Evolutionary conservation across 2,797 vertebrate species (phyloP).

Genomic region (Myotis planiceps): DNA sequence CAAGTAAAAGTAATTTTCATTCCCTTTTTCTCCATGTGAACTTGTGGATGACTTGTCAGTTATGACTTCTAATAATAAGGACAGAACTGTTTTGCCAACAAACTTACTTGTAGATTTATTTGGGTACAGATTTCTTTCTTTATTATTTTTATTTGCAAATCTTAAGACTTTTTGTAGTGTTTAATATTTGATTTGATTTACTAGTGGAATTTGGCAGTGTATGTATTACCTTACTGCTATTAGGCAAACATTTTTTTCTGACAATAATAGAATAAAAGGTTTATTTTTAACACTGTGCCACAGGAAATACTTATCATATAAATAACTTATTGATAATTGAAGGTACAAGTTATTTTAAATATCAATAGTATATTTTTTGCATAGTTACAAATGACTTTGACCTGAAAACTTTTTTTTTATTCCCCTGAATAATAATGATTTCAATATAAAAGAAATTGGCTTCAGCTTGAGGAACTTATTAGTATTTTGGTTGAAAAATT

Average conservation of each 20-base stretch:
- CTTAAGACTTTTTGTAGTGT: background rate
- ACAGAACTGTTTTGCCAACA: background rate
- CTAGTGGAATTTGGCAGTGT: background rate
- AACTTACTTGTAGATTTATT: slow-evolving; percentile 17
- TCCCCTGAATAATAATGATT: background rate
- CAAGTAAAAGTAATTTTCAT: slow-evolving; percentile 27
- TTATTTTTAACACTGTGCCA: background rate
- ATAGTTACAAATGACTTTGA: slow-evolving; percentile 12
- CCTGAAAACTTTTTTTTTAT: background rate
- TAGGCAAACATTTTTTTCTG: slow-evolving; percentile 7
- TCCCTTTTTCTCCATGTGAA: background rate
- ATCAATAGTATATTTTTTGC: background rate
- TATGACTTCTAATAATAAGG: slow-evolving; percentile 4
- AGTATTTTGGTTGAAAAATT: slow-evolving; percentile 13
- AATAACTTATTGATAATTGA: background rate
- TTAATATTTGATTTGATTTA: slow-evolving; percentile 18
- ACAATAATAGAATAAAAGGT: background rate
- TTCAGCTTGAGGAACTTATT: background rate
- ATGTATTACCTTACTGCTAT: background rate
- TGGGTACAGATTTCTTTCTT: background rate
- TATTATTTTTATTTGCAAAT: background rate
- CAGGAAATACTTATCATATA: background rate
- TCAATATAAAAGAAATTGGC: background rate
- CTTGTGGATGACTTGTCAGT: background rate
- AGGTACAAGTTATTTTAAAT: background rate